These are phyloP conservation scores for Anoplolepis gracilipes DNA, from an alignment of 1,140 invertebrate species.

Conservation along the genomic window DNA sequence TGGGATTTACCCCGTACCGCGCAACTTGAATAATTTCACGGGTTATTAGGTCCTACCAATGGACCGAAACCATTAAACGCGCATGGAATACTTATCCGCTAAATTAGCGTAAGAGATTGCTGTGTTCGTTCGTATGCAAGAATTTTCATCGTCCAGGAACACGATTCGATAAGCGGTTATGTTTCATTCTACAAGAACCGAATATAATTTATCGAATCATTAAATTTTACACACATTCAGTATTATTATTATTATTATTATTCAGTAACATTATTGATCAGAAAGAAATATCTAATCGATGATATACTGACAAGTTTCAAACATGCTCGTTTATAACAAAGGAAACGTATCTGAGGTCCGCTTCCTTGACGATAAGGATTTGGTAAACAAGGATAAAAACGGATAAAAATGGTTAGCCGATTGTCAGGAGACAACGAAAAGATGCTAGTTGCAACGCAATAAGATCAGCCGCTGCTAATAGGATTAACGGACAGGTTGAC, in stretches of 20 bases:
- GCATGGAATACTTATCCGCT: constrained; percentile 59
- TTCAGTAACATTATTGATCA: neutral
- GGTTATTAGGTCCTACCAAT: constrained; percentile 59
- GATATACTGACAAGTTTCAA: neutral
- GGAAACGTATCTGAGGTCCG: neutral
- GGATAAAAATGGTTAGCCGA: neutral
- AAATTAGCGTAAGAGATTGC: constrained; percentile 58
- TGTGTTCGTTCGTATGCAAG: neutral
- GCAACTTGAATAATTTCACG: constrained; percentile 75
- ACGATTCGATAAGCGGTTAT: neutral
- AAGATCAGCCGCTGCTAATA: constrained; percentile 72
- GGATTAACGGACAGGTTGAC: constrained; percentile 77
- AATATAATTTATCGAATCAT: neutral
- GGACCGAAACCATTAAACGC: neutral
- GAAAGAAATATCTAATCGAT: neutral
- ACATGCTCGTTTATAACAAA: neutral
- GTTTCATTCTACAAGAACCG: neutral
- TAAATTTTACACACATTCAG: neutral
- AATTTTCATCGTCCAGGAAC: neutral
- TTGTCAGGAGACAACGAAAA: constrained; percentile 38
- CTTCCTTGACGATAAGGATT: neutral
- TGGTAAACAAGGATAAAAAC: neutral
- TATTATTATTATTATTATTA: neutral
- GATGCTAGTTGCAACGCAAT: constrained; percentile 63
- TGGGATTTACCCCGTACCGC: constrained; percentile 39